Conservation (phyloP, 2,888 invertebrate species). For the Gisinianus flammeolus region DNA sequence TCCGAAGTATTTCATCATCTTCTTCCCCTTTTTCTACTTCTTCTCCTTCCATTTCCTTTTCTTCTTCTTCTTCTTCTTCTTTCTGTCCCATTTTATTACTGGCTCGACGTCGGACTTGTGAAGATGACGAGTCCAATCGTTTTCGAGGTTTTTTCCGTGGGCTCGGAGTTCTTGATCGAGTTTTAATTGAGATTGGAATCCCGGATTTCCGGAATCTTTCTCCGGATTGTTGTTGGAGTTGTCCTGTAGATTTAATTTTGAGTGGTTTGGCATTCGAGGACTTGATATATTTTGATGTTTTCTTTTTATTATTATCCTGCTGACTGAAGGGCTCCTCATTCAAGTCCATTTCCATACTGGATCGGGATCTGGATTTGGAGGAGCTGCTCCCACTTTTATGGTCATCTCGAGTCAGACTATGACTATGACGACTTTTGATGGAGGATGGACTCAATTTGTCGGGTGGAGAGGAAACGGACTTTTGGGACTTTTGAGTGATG, state of each 20-base stretch:
- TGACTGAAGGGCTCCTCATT: no score
- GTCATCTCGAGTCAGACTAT: slow-evolving; percentile 2
- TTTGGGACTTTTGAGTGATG: slow-evolving; percentile 12
- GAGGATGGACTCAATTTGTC: neutral
- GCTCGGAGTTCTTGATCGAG: slow-evolving; percentile 3
- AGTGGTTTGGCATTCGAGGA: neutral
- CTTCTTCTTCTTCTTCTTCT: neutral
- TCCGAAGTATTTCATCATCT: neutral
- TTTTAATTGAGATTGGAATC: no score
- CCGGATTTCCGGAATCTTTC: neutral
- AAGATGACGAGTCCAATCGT: neutral
- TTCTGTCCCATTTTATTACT: neutral
- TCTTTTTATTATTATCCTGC: neutral
- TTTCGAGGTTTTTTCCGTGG: slow-evolving; percentile 7
- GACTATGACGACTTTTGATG: slow-evolving; percentile 3
- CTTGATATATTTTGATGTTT: neutral
- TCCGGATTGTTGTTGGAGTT: no score
- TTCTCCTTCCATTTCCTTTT: neutral
- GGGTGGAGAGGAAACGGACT: neutral
- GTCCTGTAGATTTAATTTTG: neutral
- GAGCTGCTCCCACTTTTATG: neutral
- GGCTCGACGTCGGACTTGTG: neutral
- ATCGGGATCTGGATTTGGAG: slow-evolving; percentile 12
- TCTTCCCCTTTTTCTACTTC: neutral
- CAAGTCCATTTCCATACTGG: no score